These are phyloP conservation scores for Brachionichthys hirsutus DNA, from an alignment of 2,113 vertebrate genomes.

Conservation along the genomic window DNA sequence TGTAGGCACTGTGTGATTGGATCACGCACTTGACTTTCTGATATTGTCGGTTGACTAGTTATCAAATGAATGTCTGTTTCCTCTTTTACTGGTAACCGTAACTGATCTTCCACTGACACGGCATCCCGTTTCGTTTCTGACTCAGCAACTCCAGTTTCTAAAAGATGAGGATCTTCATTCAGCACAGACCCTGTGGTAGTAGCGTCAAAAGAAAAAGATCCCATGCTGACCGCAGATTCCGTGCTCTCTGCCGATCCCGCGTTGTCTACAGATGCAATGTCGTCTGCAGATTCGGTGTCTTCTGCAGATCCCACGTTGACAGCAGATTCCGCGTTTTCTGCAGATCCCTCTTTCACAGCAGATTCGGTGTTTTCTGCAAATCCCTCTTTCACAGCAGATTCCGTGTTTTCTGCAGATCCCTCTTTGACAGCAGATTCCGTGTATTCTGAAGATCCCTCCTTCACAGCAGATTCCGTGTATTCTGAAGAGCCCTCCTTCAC, in stretches of 20 bases:
- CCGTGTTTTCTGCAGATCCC: too few species aligned
- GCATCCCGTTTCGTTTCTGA: slow-evolving; percentile 39
- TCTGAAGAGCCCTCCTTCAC: slow-evolving; percentile 20
- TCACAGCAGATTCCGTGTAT: too few species aligned
- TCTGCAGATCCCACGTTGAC: not conserved
- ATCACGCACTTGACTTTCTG: slow-evolving; percentile 52
- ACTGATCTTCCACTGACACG: slow-evolving; percentile 44
- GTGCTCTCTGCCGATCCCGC: slow-evolving; percentile 33
- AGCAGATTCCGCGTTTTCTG: too few species aligned
- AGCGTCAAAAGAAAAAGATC: slow-evolving; percentile 37
- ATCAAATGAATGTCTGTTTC: slow-evolving; percentile 59
- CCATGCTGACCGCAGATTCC: slow-evolving; percentile 35
- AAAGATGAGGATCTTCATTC: slow-evolving; percentile 34
- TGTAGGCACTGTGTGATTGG: slow-evolving; percentile 17
- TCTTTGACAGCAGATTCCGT: too few species aligned
- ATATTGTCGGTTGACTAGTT: slow-evolving; percentile 61
- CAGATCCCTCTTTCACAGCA: too few species aligned
- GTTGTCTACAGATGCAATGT: not conserved
- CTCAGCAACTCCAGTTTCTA: slow-evolving; percentile 35
- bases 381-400: too few species aligned
- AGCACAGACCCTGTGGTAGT: slow-evolving; percentile 24
- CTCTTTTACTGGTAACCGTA: slow-evolving; percentile 56
- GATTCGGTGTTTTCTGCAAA: too few species aligned
- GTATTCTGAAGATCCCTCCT: too few species aligned
- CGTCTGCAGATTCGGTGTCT: slow-evolving; percentile 28